Evolutionary conservation across 2,888 invertebrate genomes (phyloP), one percentile per base, ranked within the genome.

Genomic region (Polia nebulosa): DNA sequence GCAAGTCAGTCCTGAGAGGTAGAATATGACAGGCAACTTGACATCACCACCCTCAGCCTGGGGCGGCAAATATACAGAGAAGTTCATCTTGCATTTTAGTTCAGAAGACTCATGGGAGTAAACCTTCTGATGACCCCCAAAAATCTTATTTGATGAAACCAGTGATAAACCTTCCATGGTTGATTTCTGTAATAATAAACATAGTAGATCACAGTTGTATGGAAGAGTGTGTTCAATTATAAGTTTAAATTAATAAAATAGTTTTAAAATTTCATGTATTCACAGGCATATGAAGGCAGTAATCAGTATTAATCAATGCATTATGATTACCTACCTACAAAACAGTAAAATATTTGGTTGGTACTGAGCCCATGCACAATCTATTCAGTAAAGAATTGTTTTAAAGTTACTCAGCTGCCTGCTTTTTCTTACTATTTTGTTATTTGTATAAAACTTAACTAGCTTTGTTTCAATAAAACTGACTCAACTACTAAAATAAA

Each of bases 1-100:
- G 91, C 99, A 99, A 0, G 98, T 98, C 36, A 99, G 95, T 1
- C 99, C 99, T 45, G 99, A 99, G 0, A 99, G 95, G 96, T 97
- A 99, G 90, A 98, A 99, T 15, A 99, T 96, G 0, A 98, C 98
- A 2, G 99, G 99, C 39, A 98, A 93, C 83, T 96, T 96, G 20
- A 93, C 93, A 85, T 97, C 96, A 3, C 96, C 96, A 61, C 95
- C 94, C 74, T 97, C 96, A 0, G 96, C 96, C 87, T 98, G 97
- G 0, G 98, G 97, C 20, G 99, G 99, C 59, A 99, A 89, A 89
- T 97, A 99, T 44, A 99, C 96, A 0, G 98, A 98, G 93, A 99
- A 99, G 88, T 98, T 99, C 98, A 99, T 99, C 78, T 97, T 96
- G 91, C 99, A 99, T 88, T 97, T 97, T 71, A 99, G 90, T 83